These are phyloP conservation scores for Oligia fasciuncula DNA, from an alignment of 2,888 invertebrate species.

Conservation along the genomic window DNA sequence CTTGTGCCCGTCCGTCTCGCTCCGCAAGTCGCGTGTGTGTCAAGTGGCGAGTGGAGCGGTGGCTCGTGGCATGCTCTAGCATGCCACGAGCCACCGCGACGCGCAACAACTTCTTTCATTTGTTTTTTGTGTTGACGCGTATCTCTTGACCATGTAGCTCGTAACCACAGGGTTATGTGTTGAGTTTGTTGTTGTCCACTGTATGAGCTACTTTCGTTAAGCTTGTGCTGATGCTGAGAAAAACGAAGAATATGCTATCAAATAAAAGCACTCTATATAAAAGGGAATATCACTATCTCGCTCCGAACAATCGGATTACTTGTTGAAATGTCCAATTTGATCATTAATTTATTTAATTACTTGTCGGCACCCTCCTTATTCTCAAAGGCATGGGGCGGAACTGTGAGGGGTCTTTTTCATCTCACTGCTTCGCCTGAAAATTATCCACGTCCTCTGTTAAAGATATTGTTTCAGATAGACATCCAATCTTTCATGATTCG, in stretches of 20 bases:
- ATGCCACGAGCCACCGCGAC: too few relatives aligned
- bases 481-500: neutral
- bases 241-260: neutral
- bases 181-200: neutral
- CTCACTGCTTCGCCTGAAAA: neutral
- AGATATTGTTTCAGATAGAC: neutral
- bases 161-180: too few relatives aligned
- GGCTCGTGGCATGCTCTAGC: neutral
- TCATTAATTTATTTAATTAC: constrained; percentile 56
- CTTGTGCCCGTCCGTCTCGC: too few relatives aligned
- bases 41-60: too few relatives aligned
- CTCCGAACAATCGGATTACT: constrained; percentile 35
- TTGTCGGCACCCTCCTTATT: constrained; percentile 13
- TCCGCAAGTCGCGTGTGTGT: too few relatives aligned
- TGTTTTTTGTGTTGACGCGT: neutral
- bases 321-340: constrained; percentile 47
- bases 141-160: too few relatives aligned
- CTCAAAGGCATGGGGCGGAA: constrained; percentile 11
- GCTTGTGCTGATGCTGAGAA: too few relatives aligned
- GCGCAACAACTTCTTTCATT: neutral
- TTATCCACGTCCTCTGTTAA: neutral
- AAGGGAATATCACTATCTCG: neutral
- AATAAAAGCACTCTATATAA: neutral
- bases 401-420: constrained; percentile 28
- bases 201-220: too few relatives aligned